Conservation (phyloP, 2,113 vertebrate species). For the Smithornis capensis region DNA sequence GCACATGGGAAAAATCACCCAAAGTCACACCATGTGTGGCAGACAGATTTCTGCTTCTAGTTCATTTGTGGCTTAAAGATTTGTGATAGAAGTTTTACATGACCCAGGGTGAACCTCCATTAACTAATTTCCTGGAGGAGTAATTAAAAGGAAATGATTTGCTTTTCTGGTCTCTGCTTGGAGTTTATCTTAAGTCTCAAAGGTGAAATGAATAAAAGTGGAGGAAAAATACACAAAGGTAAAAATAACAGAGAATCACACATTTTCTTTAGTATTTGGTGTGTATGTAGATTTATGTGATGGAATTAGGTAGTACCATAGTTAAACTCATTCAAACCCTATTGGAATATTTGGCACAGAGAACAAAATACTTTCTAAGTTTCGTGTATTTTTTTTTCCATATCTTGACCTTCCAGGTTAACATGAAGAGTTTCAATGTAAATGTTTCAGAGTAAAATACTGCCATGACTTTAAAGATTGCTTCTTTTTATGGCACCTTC, state of each 20-base stretch:
- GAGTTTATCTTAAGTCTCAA: conserved; percentile 56
- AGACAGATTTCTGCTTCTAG: background rate
- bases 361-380: background rate
- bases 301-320: conserved; percentile 18
- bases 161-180: conserved; percentile 53
- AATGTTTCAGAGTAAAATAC: conserved; percentile 2
- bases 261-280: conserved; percentile 31
- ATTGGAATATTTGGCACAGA: background rate
- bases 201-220: conserved; percentile 62
- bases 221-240: conserved; percentile 20
- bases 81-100: conserved; percentile 63
- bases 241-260: conserved; percentile 52
- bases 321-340: conserved; percentile 18
- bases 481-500: background rate
- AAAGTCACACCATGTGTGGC: conserved; percentile 18
- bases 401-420: background rate
- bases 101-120: conserved; percentile 51
- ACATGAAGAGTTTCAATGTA: background rate
- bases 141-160: conserved; percentile 73
- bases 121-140: conserved; percentile 67
- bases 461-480: background rate
- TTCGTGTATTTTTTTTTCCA: background rate
- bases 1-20: conserved; percentile 1
- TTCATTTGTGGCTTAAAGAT: conserved; percentile 50
- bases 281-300: background rate